Conservation (phyloP, 2,888 invertebrate species). For the Dascillus cervinus region DNA sequence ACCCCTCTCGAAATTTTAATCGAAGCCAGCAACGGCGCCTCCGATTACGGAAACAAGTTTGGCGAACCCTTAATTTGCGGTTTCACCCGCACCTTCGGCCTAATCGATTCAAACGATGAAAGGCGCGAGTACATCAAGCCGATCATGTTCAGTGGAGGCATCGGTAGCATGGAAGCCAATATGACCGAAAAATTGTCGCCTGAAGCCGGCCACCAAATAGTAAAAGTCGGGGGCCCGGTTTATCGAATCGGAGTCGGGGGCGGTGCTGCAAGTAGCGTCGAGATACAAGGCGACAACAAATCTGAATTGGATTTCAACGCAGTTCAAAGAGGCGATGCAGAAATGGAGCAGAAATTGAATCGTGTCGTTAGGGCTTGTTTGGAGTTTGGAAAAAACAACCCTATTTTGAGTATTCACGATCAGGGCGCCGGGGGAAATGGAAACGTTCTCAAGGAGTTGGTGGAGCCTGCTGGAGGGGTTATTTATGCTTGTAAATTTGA, state of each 20-base stretch:
- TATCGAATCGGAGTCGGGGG: constrained; percentile 98
- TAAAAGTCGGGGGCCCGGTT: constrained; percentile 95
- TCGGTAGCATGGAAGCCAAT: constrained; percentile 80
- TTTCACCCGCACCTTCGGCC: constrained; percentile 86
- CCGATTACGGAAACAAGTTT: constrained; percentile 98
- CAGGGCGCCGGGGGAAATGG: constrained; percentile 99
- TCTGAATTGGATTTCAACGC: constrained; percentile 90
- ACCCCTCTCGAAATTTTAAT: constrained; percentile 82
- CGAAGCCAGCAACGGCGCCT: constrained; percentile 96
- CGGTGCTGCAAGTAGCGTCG: constrained; percentile 95
- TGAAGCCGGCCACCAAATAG: constrained; percentile 77
- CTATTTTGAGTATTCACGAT: constrained; percentile 93
- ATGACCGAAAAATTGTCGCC: constrained; percentile 75
- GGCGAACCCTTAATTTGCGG: constrained; percentile 92
- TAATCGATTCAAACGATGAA: constrained; percentile 49
- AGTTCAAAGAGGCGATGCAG: constrained; percentile 92
- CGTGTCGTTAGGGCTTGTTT: constrained; percentile 87
- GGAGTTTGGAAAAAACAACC: constrained; percentile 74
- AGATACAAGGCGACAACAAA: constrained; percentile 84
- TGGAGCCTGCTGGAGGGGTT: constrained; percentile 89
- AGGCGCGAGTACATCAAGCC: constrained; percentile 95
- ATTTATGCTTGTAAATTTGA: constrained; percentile 82
- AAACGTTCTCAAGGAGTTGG: constrained; percentile 93
- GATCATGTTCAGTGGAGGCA: constrained; percentile 97
- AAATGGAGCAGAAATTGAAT: constrained; percentile 98